These are phyloP conservation scores for Gopherus flavomarginatus DNA, from an alignment of 2,113 vertebrate species.

Conservation along the genomic window DNA sequence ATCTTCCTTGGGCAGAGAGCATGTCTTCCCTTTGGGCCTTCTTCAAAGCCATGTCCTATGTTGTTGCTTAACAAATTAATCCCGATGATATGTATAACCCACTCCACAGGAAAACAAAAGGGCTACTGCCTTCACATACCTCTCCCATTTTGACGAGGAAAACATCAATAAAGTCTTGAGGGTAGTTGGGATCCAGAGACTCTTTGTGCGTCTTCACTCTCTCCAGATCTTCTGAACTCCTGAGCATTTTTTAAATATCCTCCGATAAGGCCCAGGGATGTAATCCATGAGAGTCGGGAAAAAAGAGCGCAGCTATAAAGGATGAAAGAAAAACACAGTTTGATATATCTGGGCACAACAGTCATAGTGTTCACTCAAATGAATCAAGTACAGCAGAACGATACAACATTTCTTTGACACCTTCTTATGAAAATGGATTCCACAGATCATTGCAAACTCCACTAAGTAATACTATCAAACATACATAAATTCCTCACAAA, in stretches of 20 bases:
- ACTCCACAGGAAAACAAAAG: not conserved
- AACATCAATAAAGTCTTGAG: conserved; percentile 85
- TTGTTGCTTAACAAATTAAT: not conserved
- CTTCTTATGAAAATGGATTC: not conserved
- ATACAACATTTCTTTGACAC: not conserved
- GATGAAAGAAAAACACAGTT: not conserved
- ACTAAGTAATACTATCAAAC: not conserved
- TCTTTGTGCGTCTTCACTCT: conserved; percentile 79
- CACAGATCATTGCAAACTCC: not conserved
- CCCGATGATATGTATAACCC: not conserved
- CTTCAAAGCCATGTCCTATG: not conserved
- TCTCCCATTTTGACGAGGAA: conserved; percentile 83
- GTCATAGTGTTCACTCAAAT: not conserved
- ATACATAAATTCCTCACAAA: not conserved
- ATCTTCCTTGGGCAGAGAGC: not conserved
- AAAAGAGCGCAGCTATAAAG: conserved; percentile 72
- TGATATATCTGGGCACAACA: not conserved
- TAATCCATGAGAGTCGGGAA: conserved; percentile 79
- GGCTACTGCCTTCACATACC: conserved; percentile 58
- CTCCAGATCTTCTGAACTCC: conserved; percentile 30
- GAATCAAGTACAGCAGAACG: not conserved
- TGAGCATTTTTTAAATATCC: not conserved
- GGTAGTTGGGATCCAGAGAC: conserved; percentile 74
- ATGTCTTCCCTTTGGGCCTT: not conserved
- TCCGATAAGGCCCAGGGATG: conserved; percentile 82